Conservation (phyloP, 2,888 invertebrate species). For the Apamea anceps region DNA sequence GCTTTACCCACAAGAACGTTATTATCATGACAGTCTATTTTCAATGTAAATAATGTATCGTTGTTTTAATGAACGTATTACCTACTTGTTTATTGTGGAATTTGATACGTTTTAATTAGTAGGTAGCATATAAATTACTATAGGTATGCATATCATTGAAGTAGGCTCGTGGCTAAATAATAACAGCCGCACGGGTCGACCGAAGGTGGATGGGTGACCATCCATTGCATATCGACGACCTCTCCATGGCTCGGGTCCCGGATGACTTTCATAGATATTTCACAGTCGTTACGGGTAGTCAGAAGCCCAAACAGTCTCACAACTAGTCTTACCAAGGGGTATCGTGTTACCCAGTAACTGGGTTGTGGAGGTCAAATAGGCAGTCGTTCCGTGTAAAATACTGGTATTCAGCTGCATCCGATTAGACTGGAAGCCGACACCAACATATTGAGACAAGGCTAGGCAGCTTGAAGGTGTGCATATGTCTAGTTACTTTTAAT, state of each 20-base stretch:
- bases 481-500: not conserved
- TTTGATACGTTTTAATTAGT: not conserved
- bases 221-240: not conserved
- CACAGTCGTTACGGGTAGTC: not conserved
- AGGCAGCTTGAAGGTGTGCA: not conserved
- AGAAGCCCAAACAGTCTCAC: not conserved
- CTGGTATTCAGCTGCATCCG: not conserved
- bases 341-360: not conserved
- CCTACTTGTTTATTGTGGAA: not conserved
- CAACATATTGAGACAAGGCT: not conserved
- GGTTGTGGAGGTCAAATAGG: not conserved
- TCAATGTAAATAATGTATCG: constrained; percentile 7
- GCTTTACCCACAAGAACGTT: not conserved
- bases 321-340: not conserved
- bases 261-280: not conserved
- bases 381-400: not conserved
- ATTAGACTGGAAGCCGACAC: not conserved
- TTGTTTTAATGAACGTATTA: not conserved
- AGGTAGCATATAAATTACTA: not conserved
- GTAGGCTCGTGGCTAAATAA: too few species aligned
- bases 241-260: not conserved
- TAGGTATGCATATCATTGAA: not conserved
- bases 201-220: not conserved
- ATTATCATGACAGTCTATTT: not conserved
- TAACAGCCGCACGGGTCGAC: not conserved